Base-by-base conservation (phyloP, 2,113 vertebrate genomes). In the Phycodurus eques region DNA sequence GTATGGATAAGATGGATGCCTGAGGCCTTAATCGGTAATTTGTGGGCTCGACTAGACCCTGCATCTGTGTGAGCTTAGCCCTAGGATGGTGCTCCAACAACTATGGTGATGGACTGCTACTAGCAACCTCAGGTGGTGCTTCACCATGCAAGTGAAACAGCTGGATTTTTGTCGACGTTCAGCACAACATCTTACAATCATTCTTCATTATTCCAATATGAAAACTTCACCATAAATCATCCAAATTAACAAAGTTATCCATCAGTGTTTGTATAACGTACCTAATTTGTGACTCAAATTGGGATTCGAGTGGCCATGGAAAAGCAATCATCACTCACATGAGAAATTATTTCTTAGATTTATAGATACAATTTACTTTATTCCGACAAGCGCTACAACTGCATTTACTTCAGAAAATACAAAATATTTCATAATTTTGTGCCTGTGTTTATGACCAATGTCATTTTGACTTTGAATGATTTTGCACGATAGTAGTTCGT, bases 1-100 rank as follows among this genome's bases (percentile, higher is more conserved):
- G 44, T 2, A 46, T 11, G 31, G 63, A 57, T 12, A 5, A 75
- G 75, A 17, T 46, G 56, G 63, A 49, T 5, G 27, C 66, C 51
- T 59, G 70, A 74, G 72, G 71, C 60, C 1, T 13, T 33, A 65
- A 70, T 7, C 69, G 73, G 57, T 64, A 80, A 67, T 47, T 72
- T 69, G 67, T 74, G 75, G 65, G 76, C 44, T 33, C 13, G 33
- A 31, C 68, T 61, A 73, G 71, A 60, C 27, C 42, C 44, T 13
- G 33, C 67, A 73, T 75, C 75, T 57, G 74, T 74, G 46, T 31
- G 77, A 88, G 53, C 71, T 77, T 64, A 71, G 47, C 53, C 31
- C 27, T 53, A 67, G 69, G 85, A 73, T 33, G 27, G 22, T 31
- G 35, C 53, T 77, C 81, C 59, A 56, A 46, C 56, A 64, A 19